Base-by-base conservation (phyloP, 2,113 vertebrate species). In the Aegithalos caudatus region DNA sequence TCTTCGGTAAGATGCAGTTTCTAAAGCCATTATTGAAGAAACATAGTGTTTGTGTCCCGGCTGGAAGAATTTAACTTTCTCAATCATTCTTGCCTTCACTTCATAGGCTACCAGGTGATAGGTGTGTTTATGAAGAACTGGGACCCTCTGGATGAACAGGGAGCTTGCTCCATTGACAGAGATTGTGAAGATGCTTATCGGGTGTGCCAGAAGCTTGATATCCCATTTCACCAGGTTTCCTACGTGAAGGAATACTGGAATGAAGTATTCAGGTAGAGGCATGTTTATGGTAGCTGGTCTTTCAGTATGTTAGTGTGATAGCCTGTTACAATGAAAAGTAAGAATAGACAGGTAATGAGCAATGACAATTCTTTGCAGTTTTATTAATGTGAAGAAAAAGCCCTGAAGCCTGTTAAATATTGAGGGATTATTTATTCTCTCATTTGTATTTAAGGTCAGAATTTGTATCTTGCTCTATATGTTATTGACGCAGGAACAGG, bases 71-170 rank as follows among this genome's bases (percentile, higher is more conserved):
- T n/a, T 9, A 2, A 1, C 35, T 33, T 60, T 8, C 1, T 10
- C 10, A 48, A 42, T 31, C 1, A 1, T 47, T 56, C 24, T 54
- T 25, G 2, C 33, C 23, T 50, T 44, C 12, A 0, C 45, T 51
- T n/a, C 25, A 0, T 62, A 99, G 99, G 99, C 10, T 99, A 99
- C 79, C 97, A 98, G 18, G 99, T 99, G 56, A 99, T 98, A 0
- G 99, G 99, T 1, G 98, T 99, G 24, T 99, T 99, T 25, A 99
- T 99, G 99, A 99, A 98, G 96, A 99, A 99, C 95, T 99, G 99
- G 99, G 99, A 99, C 94, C 95, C 96, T 0, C 94, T 99, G 96
- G 99, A 99, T 53, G 99, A 99, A 22, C 97, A 93, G 0, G 99
- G 99, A 3, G 71, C 98, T 14, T 99, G 99, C 73, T 94, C 85